These are phyloP conservation scores for Brachionus sp. DNA, from an alignment of 1,140 invertebrate genomes.

Conservation along the genomic window DNA sequence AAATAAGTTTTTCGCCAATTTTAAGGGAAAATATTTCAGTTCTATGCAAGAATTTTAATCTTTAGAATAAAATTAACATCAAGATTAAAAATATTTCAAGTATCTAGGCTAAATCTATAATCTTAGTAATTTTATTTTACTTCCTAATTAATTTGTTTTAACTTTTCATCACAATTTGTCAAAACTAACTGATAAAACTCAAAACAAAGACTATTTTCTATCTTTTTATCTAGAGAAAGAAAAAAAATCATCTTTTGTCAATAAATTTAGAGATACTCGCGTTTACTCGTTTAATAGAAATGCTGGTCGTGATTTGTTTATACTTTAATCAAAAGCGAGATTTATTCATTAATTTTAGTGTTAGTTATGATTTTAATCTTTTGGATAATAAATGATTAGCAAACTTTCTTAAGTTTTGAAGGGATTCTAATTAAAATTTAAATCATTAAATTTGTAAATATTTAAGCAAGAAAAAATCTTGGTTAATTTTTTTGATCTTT, in stretches of 20 bases:
- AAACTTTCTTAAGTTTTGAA: background rate
- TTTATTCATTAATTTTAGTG: background rate
- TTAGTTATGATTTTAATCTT: background rate
- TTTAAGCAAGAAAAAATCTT: background rate
- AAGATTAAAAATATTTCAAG: background rate
- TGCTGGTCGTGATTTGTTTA: background rate
- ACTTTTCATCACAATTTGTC: background rate
- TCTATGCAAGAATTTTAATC: background rate
- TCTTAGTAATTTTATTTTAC: background rate
- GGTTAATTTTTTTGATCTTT: background rate
- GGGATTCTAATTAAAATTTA: background rate
- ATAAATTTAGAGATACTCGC: background rate
- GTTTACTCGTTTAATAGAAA: background rate
- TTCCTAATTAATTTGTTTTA: slow-evolving; percentile 5
- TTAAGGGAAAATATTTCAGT: background rate
- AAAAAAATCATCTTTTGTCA: background rate
- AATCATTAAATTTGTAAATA: background rate
- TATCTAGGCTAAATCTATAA: background rate
- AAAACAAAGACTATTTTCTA: background rate
- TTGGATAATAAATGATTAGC: background rate
- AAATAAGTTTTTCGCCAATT: background rate
- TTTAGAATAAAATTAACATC: background rate
- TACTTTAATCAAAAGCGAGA: background rate
- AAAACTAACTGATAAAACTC: background rate
- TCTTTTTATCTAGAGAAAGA: background rate